Conservation (phyloP, 2,888 invertebrate genomes). For the Schrankia costaestrigalis region DNA sequence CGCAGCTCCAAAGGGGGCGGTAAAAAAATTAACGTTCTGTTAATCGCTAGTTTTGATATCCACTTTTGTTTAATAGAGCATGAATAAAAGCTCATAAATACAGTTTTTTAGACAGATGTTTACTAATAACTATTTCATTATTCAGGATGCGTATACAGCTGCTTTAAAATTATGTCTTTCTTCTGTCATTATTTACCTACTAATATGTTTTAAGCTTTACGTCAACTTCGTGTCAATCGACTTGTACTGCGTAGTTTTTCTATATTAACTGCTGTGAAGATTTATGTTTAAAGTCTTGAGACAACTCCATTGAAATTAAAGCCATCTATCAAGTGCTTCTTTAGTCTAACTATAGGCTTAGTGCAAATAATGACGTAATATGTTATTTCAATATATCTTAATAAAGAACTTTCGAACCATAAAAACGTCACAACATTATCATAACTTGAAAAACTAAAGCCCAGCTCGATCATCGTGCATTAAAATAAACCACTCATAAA, state of each 20-base stretch:
- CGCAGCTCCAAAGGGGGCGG: conserved; percentile 37
- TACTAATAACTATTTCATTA: conserved; percentile 29
- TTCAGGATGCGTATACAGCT: conserved; percentile 18
- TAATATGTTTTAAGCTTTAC: no score
- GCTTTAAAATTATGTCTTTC: conserved; percentile 25
- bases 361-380: no score
- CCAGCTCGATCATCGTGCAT: conserved; percentile 6
- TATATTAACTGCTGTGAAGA: no score
- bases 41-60: conserved; percentile 34
- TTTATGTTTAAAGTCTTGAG: no score
- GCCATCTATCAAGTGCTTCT: no score
- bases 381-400: no score
- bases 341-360: no score
- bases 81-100: conserved; percentile 29
- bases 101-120: conserved; percentile 27
- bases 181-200: conserved; percentile 6
- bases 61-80: conserved; percentile 44
- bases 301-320: no score
- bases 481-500: conserved; percentile 34
- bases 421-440: background rate
- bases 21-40: conserved; percentile 38
- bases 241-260: no score
- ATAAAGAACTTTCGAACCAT: no score
- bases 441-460: conserved; percentile 18
- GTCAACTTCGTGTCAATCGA: no score